Evolutionary conservation across 2,888 invertebrate genomes (phyloP).

Genomic region (Plemyria rubiginata): DNA sequence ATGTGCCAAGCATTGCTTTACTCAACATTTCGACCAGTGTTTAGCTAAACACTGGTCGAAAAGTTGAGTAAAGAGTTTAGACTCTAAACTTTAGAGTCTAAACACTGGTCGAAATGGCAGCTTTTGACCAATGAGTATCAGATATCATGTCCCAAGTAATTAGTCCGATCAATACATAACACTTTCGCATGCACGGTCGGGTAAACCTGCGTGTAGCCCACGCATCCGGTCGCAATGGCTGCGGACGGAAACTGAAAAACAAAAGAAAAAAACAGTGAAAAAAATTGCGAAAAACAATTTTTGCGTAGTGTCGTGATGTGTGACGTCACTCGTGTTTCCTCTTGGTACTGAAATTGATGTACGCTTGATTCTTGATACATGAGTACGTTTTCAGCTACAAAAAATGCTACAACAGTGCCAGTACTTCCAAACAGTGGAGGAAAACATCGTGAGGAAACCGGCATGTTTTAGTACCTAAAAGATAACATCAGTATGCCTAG

Average conservation of each 20-base stretch:
- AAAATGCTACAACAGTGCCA: too few species aligned
- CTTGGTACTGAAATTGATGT: background rate
- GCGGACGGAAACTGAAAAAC: slow-evolving; percentile 36
- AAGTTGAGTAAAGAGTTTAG: too few species aligned
- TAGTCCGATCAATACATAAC: slow-evolving; percentile 22
- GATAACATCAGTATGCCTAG: too few species aligned
- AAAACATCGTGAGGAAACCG: too few species aligned
- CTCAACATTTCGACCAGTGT: too few species aligned
- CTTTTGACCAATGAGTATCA: slow-evolving; percentile 9
- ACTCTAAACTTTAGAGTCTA: too few species aligned
- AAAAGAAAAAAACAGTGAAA: slow-evolving; percentile 21
- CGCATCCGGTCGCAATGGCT: slow-evolving; percentile 30
- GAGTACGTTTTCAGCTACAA: too few species aligned
- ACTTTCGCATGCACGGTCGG: slow-evolving; percentile 34
- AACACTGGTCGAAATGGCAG: too few species aligned
- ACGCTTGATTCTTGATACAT: background rate
- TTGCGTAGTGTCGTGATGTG: slow-evolving; percentile 17
- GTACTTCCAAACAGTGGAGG: too few species aligned
- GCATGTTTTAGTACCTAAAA: too few species aligned
- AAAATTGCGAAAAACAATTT: slow-evolving; percentile 20
- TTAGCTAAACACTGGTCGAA: too few species aligned
- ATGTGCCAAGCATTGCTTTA: too few species aligned
- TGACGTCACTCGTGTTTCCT: slow-evolving; percentile 21
- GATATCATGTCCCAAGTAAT: slow-evolving; percentile 27
- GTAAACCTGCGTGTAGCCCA: slow-evolving; percentile 25